Conservation (phyloP, 2,888 invertebrate genomes). For the Penaeus monodon region DNA sequence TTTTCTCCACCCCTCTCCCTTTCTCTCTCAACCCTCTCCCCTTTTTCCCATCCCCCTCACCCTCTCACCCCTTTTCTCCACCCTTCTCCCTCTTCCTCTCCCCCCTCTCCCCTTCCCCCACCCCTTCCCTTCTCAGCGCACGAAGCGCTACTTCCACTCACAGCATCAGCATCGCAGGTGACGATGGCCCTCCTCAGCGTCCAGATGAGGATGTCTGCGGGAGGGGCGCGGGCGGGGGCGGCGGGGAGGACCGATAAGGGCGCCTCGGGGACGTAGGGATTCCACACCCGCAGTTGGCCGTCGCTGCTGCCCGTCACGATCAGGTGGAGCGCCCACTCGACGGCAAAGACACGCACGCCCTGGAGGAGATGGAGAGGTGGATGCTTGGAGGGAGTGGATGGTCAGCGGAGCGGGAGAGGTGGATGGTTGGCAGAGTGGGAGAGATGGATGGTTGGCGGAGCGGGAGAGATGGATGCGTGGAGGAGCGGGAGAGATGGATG, state of each 20-base stretch:
- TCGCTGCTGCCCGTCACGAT: conserved; percentile 56
- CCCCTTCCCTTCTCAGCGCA: neutral
- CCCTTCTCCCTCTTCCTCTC: neutral
- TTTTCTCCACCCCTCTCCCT: neutral
- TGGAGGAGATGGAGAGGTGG: neutral
- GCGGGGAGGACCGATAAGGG: conserved; percentile 44
- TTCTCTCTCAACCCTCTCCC: neutral
- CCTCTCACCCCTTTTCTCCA: neutral
- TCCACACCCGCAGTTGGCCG: conserved; percentile 48
- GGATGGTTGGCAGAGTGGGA: too few relatives aligned
- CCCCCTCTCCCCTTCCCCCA: neutral
- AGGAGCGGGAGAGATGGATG: too few relatives aligned
- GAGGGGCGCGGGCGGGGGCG: conserved; percentile 28
- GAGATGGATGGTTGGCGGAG: too few relatives aligned
- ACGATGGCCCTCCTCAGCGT: conserved; percentile 24
- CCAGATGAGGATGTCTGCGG: conserved; percentile 32
- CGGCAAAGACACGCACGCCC: conserved; percentile 50
- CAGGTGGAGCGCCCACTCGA: conserved; percentile 48
- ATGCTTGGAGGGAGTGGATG: too few relatives aligned
- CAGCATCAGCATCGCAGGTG: conserved; percentile 49
- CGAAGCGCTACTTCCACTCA: neutral
- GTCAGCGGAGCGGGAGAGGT: too few relatives aligned
- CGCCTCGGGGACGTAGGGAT: conserved; percentile 50
- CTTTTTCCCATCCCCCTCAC: neutral
- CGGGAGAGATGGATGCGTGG: too few relatives aligned